phyloP scores from a whole-genome alignment of 2,797 vertebrate genomes.

The Menidia menidia region DNA sequence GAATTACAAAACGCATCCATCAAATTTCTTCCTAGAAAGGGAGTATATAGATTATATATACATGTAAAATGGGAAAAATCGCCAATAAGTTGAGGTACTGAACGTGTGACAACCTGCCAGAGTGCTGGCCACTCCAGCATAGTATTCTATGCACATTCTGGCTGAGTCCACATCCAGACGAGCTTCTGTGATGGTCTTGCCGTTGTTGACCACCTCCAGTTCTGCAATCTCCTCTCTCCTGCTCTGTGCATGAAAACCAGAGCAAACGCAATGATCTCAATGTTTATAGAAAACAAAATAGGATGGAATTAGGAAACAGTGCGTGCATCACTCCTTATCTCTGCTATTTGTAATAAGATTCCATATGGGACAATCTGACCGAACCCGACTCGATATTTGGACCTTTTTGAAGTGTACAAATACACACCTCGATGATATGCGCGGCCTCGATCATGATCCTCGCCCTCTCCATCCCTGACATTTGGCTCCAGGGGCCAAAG shows the following conservation, averaged over 20 bases:
- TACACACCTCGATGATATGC: constrained; percentile 88
- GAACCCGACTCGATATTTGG: not conserved
- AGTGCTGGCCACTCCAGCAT: constrained; percentile 87
- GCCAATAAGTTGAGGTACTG: not conserved
- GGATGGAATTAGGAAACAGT: not conserved
- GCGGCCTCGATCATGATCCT: constrained; percentile 91
- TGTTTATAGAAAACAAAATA: not conserved
- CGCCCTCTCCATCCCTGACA: constrained; percentile 93
- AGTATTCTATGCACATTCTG: constrained; percentile 93
- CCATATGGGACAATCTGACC: not conserved
- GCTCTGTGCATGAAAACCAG: constrained; percentile 77
- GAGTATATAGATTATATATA: not conserved
- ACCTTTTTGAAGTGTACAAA: not conserved
- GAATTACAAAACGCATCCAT: too few species aligned
- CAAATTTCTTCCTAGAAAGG: too few species aligned
- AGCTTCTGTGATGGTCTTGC: constrained; percentile 94
- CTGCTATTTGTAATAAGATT: not conserved
- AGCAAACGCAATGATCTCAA: not conserved
- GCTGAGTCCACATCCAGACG: constrained; percentile 89
- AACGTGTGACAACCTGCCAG: constrained; percentile 80
- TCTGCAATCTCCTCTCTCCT: constrained; percentile 83
- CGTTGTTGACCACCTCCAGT: constrained; percentile 93
- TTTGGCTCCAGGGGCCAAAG: constrained; percentile 88
- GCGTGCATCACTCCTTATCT: too few species aligned
- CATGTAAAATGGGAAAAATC: not conserved